Percentiles rank a stretch among this genome's conserved stretches.
These are phyloP conservation scores for Polyodon spathula DNA, from an alignment of 2,113 vertebrate genomes.

Conservation along the genomic window DNA sequence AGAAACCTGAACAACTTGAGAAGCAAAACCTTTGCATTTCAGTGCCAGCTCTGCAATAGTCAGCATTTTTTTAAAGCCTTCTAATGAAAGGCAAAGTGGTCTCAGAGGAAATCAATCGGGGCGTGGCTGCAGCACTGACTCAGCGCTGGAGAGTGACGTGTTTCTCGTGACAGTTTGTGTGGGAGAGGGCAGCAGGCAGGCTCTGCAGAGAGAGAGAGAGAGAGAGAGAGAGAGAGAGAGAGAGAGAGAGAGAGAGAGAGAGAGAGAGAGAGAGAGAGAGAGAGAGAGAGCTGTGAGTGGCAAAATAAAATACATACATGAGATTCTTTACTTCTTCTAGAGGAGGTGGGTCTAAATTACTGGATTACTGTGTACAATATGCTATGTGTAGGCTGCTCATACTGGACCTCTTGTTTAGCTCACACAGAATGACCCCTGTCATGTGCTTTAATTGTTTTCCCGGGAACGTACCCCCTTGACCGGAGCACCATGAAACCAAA, in stretches of 20 bases:
- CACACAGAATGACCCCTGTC: too few relatives aligned
- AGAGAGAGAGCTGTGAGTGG: too few relatives aligned
- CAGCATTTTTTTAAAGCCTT: not conserved
- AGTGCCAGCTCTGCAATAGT: not conserved
- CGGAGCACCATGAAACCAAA: not conserved
- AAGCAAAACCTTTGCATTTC: not conserved
- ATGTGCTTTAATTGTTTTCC: too few relatives aligned
- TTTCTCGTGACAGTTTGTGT: not conserved
- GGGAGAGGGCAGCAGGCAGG: not conserved
- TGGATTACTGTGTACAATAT: too few relatives aligned
- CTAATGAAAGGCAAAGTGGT: not conserved
- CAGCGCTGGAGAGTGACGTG: not conserved
- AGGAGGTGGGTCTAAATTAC: too few relatives aligned
- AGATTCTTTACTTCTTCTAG: too few relatives aligned
- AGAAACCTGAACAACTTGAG: not conserved
- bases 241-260: not conserved
- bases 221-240: not conserved
- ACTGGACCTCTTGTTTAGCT: too few relatives aligned
- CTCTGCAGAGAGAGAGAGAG: not conserved
- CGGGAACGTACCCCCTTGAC: too few relatives aligned
- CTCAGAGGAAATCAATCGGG: not conserved
- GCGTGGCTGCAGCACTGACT: not conserved
- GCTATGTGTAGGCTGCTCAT: too few relatives aligned
- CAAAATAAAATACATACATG: too few relatives aligned
- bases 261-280: not conserved